Base-by-base conservation (phyloP, 2,888 invertebrate genomes). In the Leucoptera coffeella region DNA sequence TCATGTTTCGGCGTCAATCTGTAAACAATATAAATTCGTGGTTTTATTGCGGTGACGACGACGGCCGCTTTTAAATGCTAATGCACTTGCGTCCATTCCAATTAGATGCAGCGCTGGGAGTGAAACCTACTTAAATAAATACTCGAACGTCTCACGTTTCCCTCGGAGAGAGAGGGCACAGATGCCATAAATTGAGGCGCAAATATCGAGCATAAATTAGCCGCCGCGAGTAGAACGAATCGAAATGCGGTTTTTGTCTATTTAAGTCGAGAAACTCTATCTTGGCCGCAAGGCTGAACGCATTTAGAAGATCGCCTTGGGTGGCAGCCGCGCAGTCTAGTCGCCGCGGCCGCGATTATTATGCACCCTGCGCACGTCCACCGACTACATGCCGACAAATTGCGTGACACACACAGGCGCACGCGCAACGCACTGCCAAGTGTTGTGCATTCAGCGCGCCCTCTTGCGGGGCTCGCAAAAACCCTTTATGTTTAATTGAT, bases 271-370 rank as follows among this genome's bases (percentile, higher is more conserved):
- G 36, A 38, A 38, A 37, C 34, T 32, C 33, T 34, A 35, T 33
- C 32, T 35, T 33, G 37, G 33, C 34, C 37, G 33, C 37, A 34
- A 35, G 37, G 34, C 32, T 36, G 35, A 35, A 35, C 36, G 36
- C 42, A 43, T 38, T 38, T 37, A 26, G 37, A 38, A 35, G 29
- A 28, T 32, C 39, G 37, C 38, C 37, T 33, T 51, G 55, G 54
- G 48, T 54, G 54, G 54, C 38, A 45, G 59, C 51, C 57, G 50
- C 28, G 49, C 53, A 41, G 58, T 58, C 58, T 59, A 51, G 47
- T 45, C 34, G 31, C 30, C 23, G 35, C 29, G 25, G 31, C 11
- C 22, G 27, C 24, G n/a, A 22, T 27, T 14, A 22, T 15, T 27
- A 27, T 27, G 27, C 27, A 12, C 15, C 22, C 14, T 9, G 15